Percentiles rank a stretch among this genome's conserved stretches.
Conservation (phyloP, 2,113 vertebrate species). For the Hemicordylus capensis region DNA sequence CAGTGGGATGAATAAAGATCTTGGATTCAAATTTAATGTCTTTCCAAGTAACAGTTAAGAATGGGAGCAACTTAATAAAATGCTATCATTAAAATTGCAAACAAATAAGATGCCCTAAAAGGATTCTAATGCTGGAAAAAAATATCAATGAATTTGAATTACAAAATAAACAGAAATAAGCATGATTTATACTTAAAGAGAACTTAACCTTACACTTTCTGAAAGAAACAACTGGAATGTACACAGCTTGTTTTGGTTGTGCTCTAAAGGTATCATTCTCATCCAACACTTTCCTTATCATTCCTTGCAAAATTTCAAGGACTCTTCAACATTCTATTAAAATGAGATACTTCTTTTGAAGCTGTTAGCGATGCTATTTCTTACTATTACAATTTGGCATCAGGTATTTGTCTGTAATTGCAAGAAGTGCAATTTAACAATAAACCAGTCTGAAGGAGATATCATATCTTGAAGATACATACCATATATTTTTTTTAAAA, state of each 20-base stretch:
- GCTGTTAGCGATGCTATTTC: conserved; percentile 65
- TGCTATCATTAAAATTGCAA: conserved; percentile 67
- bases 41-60: conserved; percentile 71
- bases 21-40: conserved; percentile 72
- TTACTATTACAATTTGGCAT: conserved; percentile 78
- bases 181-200: conserved; percentile 67
- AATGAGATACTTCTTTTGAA: conserved; percentile 57
- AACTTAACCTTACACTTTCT: conserved; percentile 55
- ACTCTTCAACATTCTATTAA: conserved; percentile 60
- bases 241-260: conserved; percentile 74
- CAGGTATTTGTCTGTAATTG: conserved; percentile 82
- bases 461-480: conserved; percentile 83
- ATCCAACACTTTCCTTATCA: conserved; percentile 40
- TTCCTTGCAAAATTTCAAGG: conserved; percentile 54
- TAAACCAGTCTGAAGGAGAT: conserved; percentile 84
- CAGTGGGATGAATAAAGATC: conserved; percentile 65
- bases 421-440: conserved; percentile 83
- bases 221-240: conserved; percentile 65
- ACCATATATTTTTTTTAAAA: conserved; percentile 86
- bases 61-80: conserved; percentile 69
- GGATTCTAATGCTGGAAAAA: conserved; percentile 72
- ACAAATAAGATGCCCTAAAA: conserved; percentile 72
- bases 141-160: conserved; percentile 71
- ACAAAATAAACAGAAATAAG: conserved; percentile 76
- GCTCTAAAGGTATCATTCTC: conserved; percentile 69